Conservation (phyloP, 2,888 invertebrate species). For the Timema podura region DNA sequence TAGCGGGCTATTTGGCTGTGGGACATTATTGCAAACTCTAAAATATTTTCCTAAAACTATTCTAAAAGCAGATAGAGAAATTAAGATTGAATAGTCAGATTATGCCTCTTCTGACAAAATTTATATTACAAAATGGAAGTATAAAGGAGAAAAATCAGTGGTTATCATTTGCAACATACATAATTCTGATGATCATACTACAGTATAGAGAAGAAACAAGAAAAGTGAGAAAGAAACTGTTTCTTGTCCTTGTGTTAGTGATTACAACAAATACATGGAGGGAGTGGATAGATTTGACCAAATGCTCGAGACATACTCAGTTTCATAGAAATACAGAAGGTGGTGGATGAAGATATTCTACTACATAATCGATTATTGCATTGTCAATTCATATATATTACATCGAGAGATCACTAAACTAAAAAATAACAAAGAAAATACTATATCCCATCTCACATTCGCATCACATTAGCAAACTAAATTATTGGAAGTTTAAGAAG, state of each 20-base stretch:
- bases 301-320: conserved; percentile 34
- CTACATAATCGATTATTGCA: conserved; percentile 36
- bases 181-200: conserved; percentile 30
- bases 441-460: conserved; percentile 25
- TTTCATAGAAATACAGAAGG: conserved; percentile 37
- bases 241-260: conserved; percentile 34
- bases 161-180: conserved; percentile 34
- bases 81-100: conserved; percentile 34
- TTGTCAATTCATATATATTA: conserved; percentile 34
- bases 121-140: conserved; percentile 38
- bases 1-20: conserved; percentile 36
- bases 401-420: conserved; percentile 27
- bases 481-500: conserved; percentile 24
- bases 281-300: conserved; percentile 38
- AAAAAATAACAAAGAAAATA: conserved; percentile 23
- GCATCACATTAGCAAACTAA: conserved; percentile 26
- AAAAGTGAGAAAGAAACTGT: conserved; percentile 33
- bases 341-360: conserved; percentile 40
- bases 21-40: conserved; percentile 36
- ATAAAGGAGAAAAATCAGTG: conserved; percentile 36
- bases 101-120: conserved; percentile 32
- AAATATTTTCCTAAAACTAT: conserved; percentile 36
- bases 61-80: conserved; percentile 34
- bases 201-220: conserved; percentile 35
- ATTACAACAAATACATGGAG: conserved; percentile 39